Conservation (phyloP, 1,140 invertebrate genomes). For the Aleiodes sp. region DNA sequence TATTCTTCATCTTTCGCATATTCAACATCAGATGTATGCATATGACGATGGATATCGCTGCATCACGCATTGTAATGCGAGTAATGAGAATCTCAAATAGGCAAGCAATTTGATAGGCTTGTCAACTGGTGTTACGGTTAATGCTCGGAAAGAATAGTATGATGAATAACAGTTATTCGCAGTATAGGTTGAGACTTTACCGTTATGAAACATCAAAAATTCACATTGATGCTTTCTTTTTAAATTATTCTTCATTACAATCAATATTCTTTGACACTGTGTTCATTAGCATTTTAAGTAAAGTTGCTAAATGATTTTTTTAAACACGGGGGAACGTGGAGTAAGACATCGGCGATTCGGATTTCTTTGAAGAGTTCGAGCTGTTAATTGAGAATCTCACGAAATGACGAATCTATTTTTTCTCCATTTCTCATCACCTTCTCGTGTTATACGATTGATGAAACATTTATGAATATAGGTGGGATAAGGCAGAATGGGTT, state of each 20-base stretch:
- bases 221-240: neutral
- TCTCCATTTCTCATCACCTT: too few species aligned
- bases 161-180: slow-evolving; percentile 46
- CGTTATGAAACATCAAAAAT: slow-evolving; percentile 19
- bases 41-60: slow-evolving; percentile 50
- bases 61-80: slow-evolving; percentile 51
- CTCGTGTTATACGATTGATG: too few species aligned
- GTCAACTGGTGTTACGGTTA: slow-evolving; percentile 52
- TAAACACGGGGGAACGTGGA: too few species aligned
- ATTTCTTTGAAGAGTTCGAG: too few species aligned
- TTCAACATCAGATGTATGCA: slow-evolving; percentile 25
- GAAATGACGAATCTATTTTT: too few species aligned
- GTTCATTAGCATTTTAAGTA: too few species aligned
- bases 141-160: slow-evolving; percentile 46
- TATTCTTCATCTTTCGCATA: neutral
- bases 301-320: too few species aligned
- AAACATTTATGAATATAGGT: too few species aligned
- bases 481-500: too few species aligned
- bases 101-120: slow-evolving; percentile 55
- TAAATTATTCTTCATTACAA: neutral
- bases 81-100: slow-evolving; percentile 56
- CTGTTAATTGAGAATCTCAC: too few species aligned
- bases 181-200: slow-evolving; percentile 35
- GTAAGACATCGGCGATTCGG: too few species aligned
- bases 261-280: neutral